phyloP scores from a whole-genome alignment of 2,888 invertebrate species.

The Diplolepis rosae region DNA sequence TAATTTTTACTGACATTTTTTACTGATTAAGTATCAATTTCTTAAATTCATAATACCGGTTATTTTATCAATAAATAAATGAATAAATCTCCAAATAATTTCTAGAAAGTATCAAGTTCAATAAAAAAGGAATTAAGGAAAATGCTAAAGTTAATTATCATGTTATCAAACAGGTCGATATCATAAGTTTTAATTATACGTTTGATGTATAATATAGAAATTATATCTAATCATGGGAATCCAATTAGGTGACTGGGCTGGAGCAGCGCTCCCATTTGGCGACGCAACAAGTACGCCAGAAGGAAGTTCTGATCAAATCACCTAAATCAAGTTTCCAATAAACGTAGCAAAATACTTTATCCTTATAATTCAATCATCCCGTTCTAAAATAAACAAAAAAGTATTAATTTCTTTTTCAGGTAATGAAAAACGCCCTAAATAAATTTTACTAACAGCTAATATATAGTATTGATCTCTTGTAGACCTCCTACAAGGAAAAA shows the following conservation, averaged over 20 bases:
- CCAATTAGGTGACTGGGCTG: slow-evolving; percentile 12
- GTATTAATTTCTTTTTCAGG: background rate
- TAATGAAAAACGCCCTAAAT: background rate
- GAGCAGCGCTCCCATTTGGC: slow-evolving; percentile 11
- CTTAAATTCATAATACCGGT: no score
- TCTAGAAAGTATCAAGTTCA: no score
- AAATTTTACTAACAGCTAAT: background rate
- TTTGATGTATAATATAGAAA: background rate
- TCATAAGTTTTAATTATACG: background rate
- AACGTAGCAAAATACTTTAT: background rate
- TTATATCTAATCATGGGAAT: slow-evolving; percentile 15
- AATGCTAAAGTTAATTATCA: no score
- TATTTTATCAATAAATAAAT: no score
- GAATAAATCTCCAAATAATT: no score
- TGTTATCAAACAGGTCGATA: background rate
- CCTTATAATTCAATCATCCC: background rate
- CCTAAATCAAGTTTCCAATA: background rate
- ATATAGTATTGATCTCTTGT: background rate
- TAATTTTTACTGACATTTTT: no score
- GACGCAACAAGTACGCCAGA: slow-evolving; percentile 21
- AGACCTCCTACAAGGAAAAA: no score
- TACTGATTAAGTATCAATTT: no score
- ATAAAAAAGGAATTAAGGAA: no score
- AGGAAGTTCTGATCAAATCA: slow-evolving; percentile 4
- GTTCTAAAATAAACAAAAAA: background rate